Conservation (phyloP, 2,797 vertebrate genomes). For the Alcedo quadribrachys region DNA sequence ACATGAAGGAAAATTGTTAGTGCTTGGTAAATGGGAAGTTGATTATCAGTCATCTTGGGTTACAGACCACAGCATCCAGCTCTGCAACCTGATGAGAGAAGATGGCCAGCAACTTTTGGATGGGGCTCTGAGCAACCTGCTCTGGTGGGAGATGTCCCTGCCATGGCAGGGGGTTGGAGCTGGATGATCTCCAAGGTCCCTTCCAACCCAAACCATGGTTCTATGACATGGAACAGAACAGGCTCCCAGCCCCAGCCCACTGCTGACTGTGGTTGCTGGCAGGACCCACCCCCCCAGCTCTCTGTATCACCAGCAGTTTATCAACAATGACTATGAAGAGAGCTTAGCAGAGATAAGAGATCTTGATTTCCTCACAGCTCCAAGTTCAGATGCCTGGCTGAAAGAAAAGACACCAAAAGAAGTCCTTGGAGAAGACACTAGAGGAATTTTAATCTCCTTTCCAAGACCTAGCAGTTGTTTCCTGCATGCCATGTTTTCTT, state of each 20-base stretch:
- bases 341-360: not conserved
- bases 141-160: not conserved
- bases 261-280: not conserved
- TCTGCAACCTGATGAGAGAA: not conserved
- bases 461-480: not conserved
- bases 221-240: no score
- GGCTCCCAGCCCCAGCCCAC: not conserved
- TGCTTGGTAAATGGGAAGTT: not conserved
- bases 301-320: not conserved
- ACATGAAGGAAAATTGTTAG: not conserved
- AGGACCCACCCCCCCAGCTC: fast-evolving
- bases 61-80: not conserved
- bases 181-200: not conserved
- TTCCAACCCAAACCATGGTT: not conserved
- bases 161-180: not conserved
- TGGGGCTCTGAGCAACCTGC: not conserved
- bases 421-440: not conserved
- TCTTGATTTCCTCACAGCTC: not conserved
- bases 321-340: fast-evolving
- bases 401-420: not conserved
- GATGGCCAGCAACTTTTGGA: not conserved
- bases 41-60: not conserved
- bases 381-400: not conserved
- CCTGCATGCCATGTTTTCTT: not conserved
- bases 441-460: not conserved